Evolutionary conservation across 2,888 invertebrate genomes (phyloP).

Genomic region (Melikaiella ostensackeni): DNA sequence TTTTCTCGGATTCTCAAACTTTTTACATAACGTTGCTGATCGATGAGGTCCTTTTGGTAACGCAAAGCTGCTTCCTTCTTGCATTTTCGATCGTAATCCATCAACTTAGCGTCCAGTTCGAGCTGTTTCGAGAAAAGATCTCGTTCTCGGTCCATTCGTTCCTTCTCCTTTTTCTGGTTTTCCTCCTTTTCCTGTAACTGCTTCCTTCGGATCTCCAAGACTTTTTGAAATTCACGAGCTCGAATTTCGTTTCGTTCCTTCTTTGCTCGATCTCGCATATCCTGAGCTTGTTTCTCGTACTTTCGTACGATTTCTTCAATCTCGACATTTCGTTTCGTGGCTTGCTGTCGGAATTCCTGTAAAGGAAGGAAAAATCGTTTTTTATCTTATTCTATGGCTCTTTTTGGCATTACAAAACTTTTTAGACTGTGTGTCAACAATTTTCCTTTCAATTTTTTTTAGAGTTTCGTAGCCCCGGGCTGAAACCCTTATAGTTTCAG

Average conservation of each 20-base stretch:
- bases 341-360: constrained; percentile 57
- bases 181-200: constrained; percentile 50
- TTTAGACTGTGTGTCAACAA: too few relatives aligned
- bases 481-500: too few relatives aligned
- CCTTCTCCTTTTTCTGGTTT: constrained; percentile 45
- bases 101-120: constrained; percentile 45
- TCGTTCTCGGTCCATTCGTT: constrained; percentile 45
- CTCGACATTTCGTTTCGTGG: constrained; percentile 45
- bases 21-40: constrained; percentile 44
- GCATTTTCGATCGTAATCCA: constrained; percentile 44
- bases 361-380: constrained; percentile 10
- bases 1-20: constrained; percentile 43
- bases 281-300: constrained; percentile 49
- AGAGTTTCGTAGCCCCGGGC: too few relatives aligned
- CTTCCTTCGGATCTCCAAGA: constrained; percentile 49
- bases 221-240: constrained; percentile 46
- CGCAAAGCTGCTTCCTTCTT: constrained; percentile 49
- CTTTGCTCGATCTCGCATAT: constrained; percentile 46
- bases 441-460: too few relatives aligned
- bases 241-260: constrained; percentile 49
- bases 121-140: constrained; percentile 45
- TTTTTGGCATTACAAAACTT: too few relatives aligned
- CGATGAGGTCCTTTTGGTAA: constrained; percentile 51
- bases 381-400: background rate
- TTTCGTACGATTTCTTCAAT: constrained; percentile 42